Evolutionary conservation across 2,797 vertebrate genomes (phyloP), one percentile per base, ranked within the genome.

Genomic region (Pipistrellus kuhlii): DNA sequence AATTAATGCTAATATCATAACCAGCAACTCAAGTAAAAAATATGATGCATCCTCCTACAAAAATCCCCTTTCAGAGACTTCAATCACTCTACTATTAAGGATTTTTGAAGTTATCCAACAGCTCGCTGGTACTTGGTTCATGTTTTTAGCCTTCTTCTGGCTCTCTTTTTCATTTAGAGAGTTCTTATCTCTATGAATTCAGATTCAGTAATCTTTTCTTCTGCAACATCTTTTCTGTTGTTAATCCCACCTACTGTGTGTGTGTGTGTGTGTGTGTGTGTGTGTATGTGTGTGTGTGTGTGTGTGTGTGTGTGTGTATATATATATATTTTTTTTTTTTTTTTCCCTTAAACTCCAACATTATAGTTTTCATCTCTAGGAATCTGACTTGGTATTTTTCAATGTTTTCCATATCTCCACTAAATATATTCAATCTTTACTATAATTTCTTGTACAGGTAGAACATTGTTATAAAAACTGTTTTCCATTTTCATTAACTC

Each of bases 11-110:
- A 91, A 85, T 44, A 71, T 15, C 51, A 90, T 9, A 32, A 78
- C 9, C 46, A 85, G 30, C n/a, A 80, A 68, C 59, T 86, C 27
- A 88, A 87, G 53, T 62, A 68, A 62, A 85, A 96, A 78, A 35
- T n/a, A 66, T 15, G 62, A 68, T 10, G 64, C 18, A 35, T n/a
- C 48, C 38, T 23, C 66, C 18, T 2, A 1, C 59, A 6, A 12
- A 5, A 62, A 3, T 5, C 25, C 30, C 41, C 38, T 73, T 81
- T 51, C 25, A 20, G 44, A 55, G 64, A 68, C 53, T 83, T 32
- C 25, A 38, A n/a, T 32, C 44, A 55, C 9, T 72, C 27, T 25
- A 48, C 25, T 2, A 25, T 23, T 13, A 82, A 53, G 32, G 41
- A 69, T 3, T 51, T 64, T 2, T 68, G 80, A 88, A 68, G 17